A percentile compares a stretch with the other conserved stretches of the same genome.
Conservation (phyloP, 2,797 vertebrate genomes). For the Gobionotothen gibberifrons region DNA sequence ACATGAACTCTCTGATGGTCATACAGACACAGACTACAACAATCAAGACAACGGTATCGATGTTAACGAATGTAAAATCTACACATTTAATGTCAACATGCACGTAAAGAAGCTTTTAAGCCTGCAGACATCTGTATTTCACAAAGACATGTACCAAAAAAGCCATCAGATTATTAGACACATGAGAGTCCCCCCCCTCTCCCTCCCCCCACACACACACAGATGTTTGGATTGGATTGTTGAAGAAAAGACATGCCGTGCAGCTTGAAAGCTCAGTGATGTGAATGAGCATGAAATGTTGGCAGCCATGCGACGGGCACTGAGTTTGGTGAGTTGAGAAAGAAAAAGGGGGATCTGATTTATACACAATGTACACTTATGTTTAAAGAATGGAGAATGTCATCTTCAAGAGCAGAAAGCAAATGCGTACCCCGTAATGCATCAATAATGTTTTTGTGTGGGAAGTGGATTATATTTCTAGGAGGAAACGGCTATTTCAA, state of each 20-base stretch:
- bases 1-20: background rate
- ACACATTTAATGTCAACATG: slow-evolving; percentile 9
- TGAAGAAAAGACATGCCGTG: slow-evolving; percentile 10
- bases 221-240: background rate
- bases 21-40: slow-evolving; percentile 1
- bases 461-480: too few species aligned
- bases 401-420: background rate
- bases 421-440: background rate
- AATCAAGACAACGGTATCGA: background rate
- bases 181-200: background rate
- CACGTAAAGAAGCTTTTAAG: slow-evolving; percentile 17
- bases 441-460: background rate
- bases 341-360: background rate
- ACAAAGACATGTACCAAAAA: slow-evolving; percentile 17
- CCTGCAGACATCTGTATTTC: slow-evolving; percentile 12
- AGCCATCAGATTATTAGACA: slow-evolving; percentile 19
- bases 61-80: slow-evolving; percentile 15
- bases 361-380: background rate
- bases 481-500: too few species aligned
- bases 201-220: background rate
- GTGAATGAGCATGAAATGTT: slow-evolving; percentile 52
- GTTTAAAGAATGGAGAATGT: background rate
- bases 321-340: slow-evolving; percentile 31
- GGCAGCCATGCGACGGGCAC: slow-evolving; percentile 26
- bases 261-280: slow-evolving; percentile 44